Conservation (phyloP, 2,797 vertebrate genomes). For the Falco concolor region DNA sequence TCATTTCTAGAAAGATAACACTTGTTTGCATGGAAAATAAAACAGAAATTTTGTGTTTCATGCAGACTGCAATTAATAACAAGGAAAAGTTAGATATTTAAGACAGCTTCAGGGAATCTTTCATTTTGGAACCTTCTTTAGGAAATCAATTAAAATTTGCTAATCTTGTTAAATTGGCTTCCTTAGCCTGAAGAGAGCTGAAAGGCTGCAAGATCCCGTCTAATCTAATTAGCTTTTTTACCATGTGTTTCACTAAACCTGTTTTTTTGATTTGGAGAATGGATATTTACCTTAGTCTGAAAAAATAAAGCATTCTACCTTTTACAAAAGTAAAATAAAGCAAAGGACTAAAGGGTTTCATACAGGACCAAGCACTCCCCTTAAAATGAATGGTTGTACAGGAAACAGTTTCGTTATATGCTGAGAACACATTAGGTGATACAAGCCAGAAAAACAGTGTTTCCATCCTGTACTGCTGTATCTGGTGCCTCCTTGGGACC, state of each 20-base stretch:
- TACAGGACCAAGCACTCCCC: neutral
- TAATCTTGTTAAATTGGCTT: conserved; percentile 42
- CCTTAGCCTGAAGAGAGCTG: conserved; percentile 17
- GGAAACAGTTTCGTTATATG: conserved; percentile 25
- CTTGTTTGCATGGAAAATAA: neutral
- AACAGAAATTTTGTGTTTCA: neutral
- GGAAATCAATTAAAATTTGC: conserved; percentile 36
- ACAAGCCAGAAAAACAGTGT: conserved; percentile 39
- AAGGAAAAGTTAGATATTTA: neutral
- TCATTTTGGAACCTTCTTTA: neutral
- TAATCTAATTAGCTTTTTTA: conserved; percentile 58
- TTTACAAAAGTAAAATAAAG: conserved; percentile 59
- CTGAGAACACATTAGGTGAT: conserved; percentile 44
- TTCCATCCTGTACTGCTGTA: conserved; percentile 1
- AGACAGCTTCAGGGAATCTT: conserved; percentile 49
- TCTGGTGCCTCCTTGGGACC: conserved; percentile 36
- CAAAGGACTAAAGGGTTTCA: conserved; percentile 26
- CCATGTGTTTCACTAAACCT: conserved; percentile 35
- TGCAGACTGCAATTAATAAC: neutral
- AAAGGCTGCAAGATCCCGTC: neutral
- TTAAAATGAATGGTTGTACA: neutral
- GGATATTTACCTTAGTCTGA: conserved; percentile 51
- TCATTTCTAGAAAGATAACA: neutral
- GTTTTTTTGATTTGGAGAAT: conserved; percentile 57
- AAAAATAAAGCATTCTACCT: conserved; percentile 54